Evolutionary conservation across 1,140 invertebrate species (phyloP), one percentile per base, ranked within the genome.

Genomic region (Spodoptera frugiperda): DNA sequence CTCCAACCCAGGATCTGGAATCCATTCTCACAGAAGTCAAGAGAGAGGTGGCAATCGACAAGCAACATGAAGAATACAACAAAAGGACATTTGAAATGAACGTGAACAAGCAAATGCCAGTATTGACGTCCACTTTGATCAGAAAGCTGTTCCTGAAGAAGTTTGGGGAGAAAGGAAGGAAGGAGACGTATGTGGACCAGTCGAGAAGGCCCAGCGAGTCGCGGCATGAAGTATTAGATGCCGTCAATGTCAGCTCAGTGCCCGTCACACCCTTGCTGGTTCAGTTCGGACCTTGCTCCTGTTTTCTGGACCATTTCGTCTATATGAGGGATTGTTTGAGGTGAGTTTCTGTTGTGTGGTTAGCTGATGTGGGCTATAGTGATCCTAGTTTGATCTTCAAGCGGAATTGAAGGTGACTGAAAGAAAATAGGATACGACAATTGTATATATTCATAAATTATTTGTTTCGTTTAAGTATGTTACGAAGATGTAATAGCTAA

Each of bases 81-180:
- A 75, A 75, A 12, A n/a, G 65, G 4, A 87, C 83, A 0, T 65
- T 61, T 0, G 83, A 87, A 21, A 78, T 84, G 48, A 82, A 87
- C n/a, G 80, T 84, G 9, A 87, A 90, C 70, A 89, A 89, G 70
- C 91, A 92, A 72, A 89, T 91, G 84, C 89, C 89, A 0, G 87
- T 89, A 0, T 70, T 86, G 0, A 91, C 88, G 0, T 90, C 91
- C 0, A 91, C 91, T 0, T 67, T 92, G 17, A 90, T 91, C 68
- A 82, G 91, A 15, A 91, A 91, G 57, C 30, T 91, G 57, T 87
- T 84, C 83, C 67, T 92, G 6, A 89, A 76, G 63, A 86, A 80
- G 11, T 85, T 57, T 72, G 80, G 70, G 0, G 79, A 78, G 3
- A 14, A 19, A 6, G 25, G 30, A 0, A 39, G 11, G 0, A n/a